Percentiles rank a stretch among this genome's conserved stretches.
Evolutionary conservation across 1,140 invertebrate species (phyloP).

Genomic region (Homarus americanus): DNA sequence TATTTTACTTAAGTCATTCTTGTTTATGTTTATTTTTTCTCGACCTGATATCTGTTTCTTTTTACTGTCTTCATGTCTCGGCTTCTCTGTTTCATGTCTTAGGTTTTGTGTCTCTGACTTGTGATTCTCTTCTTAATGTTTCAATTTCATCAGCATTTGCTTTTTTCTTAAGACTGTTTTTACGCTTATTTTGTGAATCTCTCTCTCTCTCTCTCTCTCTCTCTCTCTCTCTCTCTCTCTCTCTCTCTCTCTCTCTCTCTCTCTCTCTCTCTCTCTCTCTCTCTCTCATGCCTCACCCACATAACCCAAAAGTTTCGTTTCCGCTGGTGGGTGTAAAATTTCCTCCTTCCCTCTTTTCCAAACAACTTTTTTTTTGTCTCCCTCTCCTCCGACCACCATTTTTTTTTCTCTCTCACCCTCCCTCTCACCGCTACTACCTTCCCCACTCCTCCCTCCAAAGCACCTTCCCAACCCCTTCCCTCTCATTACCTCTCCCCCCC

Average conservation of each 20-base stretch:
- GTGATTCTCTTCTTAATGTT: not conserved
- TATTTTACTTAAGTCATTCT: too few relatives aligned
- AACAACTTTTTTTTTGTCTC: too few relatives aligned
- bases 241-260: conserved; percentile 3
- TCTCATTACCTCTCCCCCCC: too few relatives aligned
- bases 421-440: too few relatives aligned
- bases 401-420: too few relatives aligned
- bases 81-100: not conserved
- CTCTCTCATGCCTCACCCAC: not conserved
- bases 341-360: too few relatives aligned
- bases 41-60: conserved; percentile 32
- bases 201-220: not conserved
- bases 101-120: not conserved
- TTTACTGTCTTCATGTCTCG: conserved; percentile 26
- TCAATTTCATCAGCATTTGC: not conserved
- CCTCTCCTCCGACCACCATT: too few relatives aligned
- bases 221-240: not conserved
- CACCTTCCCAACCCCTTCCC: too few relatives aligned
- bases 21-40: too few relatives aligned
- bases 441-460: too few relatives aligned
- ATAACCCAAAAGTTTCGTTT: conserved; percentile 1
- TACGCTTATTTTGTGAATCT: not conserved
- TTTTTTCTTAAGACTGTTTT: not conserved
- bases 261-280: conserved; percentile 8
- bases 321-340: too few relatives aligned